Conservation (phyloP, 1,140 invertebrate species). For the Polyergus mexicanus region DNA sequence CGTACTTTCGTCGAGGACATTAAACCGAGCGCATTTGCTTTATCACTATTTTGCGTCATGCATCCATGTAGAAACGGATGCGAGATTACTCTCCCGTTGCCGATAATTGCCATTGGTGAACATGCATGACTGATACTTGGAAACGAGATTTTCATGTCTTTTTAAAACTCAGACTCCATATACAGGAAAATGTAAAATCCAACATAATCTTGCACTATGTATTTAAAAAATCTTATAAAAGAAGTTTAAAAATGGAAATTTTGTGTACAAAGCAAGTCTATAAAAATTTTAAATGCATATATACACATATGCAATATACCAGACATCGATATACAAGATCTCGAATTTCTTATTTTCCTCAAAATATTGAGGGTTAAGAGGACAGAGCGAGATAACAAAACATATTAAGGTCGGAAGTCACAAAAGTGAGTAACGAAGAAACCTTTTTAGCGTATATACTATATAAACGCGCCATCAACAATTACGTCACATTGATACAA, state of each 20-base stretch:
- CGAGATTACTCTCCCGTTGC: constrained; percentile 29
- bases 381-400: constrained; percentile 42
- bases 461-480: constrained; percentile 39
- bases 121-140: background rate
- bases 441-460: constrained; percentile 69
- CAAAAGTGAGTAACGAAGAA: constrained; percentile 77
- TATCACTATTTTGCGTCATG: constrained; percentile 29
- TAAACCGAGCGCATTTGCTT: constrained; percentile 34
- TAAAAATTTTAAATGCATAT: background rate
- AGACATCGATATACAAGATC: no score
- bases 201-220: background rate
- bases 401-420: constrained; percentile 77
- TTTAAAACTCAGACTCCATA: background rate
- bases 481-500: constrained; percentile 63
- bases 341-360: constrained; percentile 18
- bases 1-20: constrained; percentile 15
- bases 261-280: background rate
- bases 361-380: background rate
- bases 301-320: background rate
- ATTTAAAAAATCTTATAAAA: background rate
- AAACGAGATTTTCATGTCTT: background rate
- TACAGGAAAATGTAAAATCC: background rate
- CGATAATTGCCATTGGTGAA: background rate
- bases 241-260: background rate
- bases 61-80: constrained; percentile 44